Evolutionary conservation across 2,113 vertebrate genomes (phyloP).

Genomic region (Nicator chloris): DNA sequence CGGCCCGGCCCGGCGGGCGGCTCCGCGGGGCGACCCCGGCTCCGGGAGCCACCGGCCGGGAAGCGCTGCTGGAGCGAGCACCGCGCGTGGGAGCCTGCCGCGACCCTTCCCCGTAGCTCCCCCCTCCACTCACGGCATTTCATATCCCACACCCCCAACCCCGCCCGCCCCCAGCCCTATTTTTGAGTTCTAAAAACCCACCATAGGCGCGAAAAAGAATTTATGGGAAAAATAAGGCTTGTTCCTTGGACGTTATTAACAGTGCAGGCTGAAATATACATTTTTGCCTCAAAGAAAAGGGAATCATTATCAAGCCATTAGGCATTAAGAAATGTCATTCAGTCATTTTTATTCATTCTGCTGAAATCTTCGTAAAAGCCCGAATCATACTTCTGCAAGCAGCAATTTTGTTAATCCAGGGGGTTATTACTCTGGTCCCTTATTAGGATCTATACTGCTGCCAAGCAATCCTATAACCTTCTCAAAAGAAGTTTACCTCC

Average conservation of each 20-base stretch:
- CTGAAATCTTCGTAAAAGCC: slow-evolving; percentile 80
- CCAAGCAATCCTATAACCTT: slow-evolving; percentile 85
- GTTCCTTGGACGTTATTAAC: slow-evolving; percentile 67
- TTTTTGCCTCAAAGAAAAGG: slow-evolving; percentile 73
- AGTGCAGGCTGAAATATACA: slow-evolving; percentile 64
- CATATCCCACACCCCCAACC: not conserved
- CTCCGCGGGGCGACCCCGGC: not conserved
- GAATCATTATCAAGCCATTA: slow-evolving; percentile 75
- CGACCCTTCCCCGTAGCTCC: not conserved
- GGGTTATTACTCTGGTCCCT: slow-evolving; percentile 81
- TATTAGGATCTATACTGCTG: slow-evolving; percentile 84
- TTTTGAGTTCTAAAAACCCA: slow-evolving; percentile 18
- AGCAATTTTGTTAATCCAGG: slow-evolving; percentile 81
- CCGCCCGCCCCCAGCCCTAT: not conserved
- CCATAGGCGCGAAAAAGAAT: not conserved
- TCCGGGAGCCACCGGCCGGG: not conserved
- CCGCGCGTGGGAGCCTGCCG: not conserved
- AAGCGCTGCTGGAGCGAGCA: not conserved
- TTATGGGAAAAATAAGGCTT: slow-evolving; percentile 61
- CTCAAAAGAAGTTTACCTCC: slow-evolving; percentile 87
- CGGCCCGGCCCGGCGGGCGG: too few relatives aligned
- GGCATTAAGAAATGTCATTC: slow-evolving; percentile 82
- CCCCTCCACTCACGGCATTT: not conserved
- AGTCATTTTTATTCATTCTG: slow-evolving; percentile 80
- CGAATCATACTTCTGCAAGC: slow-evolving; percentile 82